Conservation (phyloP, 2,113 vertebrate species). For the Phylloscopus whistleri region DNA sequence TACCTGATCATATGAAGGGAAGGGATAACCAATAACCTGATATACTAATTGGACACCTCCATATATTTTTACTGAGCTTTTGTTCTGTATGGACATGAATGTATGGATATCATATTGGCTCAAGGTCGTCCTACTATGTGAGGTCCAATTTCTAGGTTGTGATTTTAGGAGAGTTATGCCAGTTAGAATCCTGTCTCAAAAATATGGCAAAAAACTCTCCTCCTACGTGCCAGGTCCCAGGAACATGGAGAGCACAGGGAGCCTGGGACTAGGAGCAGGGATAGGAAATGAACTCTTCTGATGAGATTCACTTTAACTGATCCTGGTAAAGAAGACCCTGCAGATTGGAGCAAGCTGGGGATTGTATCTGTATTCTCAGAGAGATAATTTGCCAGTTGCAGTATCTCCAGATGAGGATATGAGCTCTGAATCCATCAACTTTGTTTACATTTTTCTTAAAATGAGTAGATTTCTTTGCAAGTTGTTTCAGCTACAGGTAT, state of each 20-base stretch:
- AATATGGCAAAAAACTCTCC: fast-evolving
- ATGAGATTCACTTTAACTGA: background rate
- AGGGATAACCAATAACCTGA: background rate
- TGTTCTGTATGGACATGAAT: background rate
- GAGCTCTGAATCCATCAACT: background rate
- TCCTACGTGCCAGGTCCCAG: background rate
- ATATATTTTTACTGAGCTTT: background rate
- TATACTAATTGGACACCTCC: background rate
- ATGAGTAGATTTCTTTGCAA: background rate
- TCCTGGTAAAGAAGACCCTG: background rate
- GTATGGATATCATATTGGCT: background rate
- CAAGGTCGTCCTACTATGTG: background rate
- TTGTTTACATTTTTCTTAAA: background rate
- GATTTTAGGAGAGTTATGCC: background rate
- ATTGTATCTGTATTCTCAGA: background rate
- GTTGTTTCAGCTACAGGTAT: background rate
- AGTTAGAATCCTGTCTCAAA: background rate
- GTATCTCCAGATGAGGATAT: background rate
- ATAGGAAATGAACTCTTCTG: background rate
- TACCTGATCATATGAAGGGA: background rate
- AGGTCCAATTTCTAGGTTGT: background rate
- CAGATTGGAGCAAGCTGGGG: background rate
- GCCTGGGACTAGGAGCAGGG: background rate
- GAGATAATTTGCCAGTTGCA: background rate
- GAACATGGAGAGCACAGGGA: fast-evolving